Evolutionary conservation across 2,888 invertebrate genomes (phyloP).

Genomic region (Pheosia tremula): DNA sequence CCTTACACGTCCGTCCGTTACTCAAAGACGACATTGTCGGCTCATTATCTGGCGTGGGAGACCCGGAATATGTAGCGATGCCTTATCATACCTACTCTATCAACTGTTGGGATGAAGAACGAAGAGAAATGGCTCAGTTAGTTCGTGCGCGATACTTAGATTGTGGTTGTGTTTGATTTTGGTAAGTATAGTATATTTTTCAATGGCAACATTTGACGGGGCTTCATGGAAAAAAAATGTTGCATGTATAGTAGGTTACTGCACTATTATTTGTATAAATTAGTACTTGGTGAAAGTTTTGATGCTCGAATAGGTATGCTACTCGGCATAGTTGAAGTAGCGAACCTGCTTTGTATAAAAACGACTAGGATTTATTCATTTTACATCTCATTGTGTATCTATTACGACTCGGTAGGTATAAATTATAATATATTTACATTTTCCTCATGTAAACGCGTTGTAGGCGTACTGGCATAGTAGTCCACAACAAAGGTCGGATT

Average conservation of each 20-base stretch:
- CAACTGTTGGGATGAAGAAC: conserved; percentile 7
- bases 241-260: neutral
- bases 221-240: no score
- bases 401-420: neutral
- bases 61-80: conserved; percentile 52
- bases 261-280: neutral
- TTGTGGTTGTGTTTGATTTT: neutral
- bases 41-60: conserved; percentile 64
- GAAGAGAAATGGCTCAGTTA: neutral
- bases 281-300: neutral
- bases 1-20: conserved; percentile 15
- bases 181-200: no score
- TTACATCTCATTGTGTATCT: no score
- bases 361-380: neutral
- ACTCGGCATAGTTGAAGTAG: neutral
- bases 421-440: neutral
- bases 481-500: neutral
- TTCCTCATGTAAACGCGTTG: neutral
- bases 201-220: no score
- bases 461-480: neutral
- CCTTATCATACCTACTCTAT: conserved; percentile 29
- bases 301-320: neutral
- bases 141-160: neutral
- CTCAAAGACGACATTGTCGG: conserved; percentile 61
- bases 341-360: neutral